phyloP scores from a whole-genome alignment of 2,888 invertebrate species.

The Epinotia nisella region DNA sequence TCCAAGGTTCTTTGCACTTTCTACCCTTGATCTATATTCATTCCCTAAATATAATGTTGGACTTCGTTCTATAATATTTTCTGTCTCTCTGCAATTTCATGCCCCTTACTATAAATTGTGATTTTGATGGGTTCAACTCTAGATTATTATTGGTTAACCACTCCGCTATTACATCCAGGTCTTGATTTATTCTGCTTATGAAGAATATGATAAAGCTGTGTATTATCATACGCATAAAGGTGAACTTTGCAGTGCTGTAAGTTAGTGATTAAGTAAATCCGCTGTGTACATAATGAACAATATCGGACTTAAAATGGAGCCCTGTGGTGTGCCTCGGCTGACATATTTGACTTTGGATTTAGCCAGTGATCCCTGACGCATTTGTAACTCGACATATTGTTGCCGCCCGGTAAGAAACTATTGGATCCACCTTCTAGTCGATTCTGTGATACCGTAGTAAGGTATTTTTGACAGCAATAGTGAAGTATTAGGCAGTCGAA shows the following conservation, averaged over 20 bases:
- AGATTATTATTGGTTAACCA: conserved; percentile 3
- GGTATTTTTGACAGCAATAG: not conserved
- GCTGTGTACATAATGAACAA: conserved; percentile 17
- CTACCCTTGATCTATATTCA: not conserved
- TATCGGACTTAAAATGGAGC: conserved; percentile 7
- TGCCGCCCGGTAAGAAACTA: not conserved
- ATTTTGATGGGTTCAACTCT: not conserved
- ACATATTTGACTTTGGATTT: not conserved
- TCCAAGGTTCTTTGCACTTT: conserved; percentile 5
- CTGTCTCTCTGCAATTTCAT: not conserved
- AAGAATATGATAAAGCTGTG: not conserved
- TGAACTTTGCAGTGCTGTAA: not conserved
- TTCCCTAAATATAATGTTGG: not conserved
- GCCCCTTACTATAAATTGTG: conserved; percentile 5
- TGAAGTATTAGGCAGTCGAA: too few species aligned
- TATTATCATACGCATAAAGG: conserved; percentile 10
- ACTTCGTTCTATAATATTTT: not conserved
- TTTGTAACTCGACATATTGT: not conserved
- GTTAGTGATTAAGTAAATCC: not conserved
- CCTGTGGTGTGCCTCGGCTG: conserved; percentile 2
- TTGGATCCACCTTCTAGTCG: not conserved
- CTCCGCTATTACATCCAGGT: not conserved
- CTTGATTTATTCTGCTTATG: not conserved
- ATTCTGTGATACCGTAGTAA: not conserved
- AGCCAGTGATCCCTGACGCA: not conserved